A percentile compares a stretch with the other conserved stretches of the same genome.
Evolutionary conservation across 2,113 vertebrate genomes (phyloP).

Genomic region (Limnothrissa miodon): DNA sequence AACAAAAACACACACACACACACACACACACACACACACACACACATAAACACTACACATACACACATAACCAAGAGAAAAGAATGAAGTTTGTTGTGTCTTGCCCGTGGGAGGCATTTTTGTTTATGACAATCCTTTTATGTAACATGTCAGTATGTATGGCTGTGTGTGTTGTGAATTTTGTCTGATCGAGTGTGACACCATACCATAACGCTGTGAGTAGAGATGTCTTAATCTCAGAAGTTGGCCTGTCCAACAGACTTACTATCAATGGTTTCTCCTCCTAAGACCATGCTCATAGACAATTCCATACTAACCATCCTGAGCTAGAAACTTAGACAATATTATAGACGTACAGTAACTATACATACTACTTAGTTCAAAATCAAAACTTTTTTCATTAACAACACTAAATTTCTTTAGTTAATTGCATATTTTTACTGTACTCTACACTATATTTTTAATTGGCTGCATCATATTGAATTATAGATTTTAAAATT

Average conservation of each 20-base stretch:
- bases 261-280: not conserved
- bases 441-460: too few relatives aligned
- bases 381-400: too few relatives aligned
- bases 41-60: not conserved
- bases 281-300: not conserved
- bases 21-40: not conserved
- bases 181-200: not conserved
- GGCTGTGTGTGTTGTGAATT: not conserved
- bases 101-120: not conserved
- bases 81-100: not conserved
- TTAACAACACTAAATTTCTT: too few relatives aligned
- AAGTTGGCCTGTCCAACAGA: not conserved
- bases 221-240: not conserved
- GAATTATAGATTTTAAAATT: too few relatives aligned
- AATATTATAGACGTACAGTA: too few relatives aligned
- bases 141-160: slow-evolving; percentile 5
- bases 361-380: too few relatives aligned
- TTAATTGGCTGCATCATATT: too few relatives aligned
- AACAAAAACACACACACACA: not conserved
- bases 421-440: too few relatives aligned
- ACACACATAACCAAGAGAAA: not conserved
- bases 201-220: not conserved
- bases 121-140: not conserved
- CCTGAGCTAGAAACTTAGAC: not conserved
- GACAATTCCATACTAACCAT: too few relatives aligned